Base-by-base conservation (phyloP, 1,140 invertebrate species). In the Mercenaria mercenaria region DNA sequence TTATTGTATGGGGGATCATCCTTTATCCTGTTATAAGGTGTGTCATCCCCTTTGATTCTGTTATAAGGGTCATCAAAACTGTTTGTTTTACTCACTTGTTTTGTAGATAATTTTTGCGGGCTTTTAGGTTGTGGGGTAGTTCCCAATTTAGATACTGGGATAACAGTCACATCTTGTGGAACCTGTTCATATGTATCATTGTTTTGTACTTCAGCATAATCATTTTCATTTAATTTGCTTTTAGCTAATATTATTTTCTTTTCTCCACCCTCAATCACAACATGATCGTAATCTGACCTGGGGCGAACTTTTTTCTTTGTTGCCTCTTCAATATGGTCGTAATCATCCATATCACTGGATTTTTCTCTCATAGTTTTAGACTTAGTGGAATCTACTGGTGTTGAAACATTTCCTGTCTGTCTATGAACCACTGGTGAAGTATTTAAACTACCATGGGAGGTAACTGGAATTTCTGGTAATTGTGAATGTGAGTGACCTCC, bases 271-370 rank as follows among this genome's bases (percentile, higher is more conserved):
- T 83, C 88, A 41, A 89, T 39, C n/a, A 89, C 88, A 56, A 89
- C 88, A 76, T 89, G 88, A 37, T 89, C 88, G 61, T 89, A 89
- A 89, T 89, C 81, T 37, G 88, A 89, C 26, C 79, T 32, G 4
- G 80, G 69, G 74, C 81, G 11, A 2, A 56, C n/a, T 34, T 72
- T 69, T 74, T 83, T 89, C 43, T 89, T 72, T 4, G 34, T 56
- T 47, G 32, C 52, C 56, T 76, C 80, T 23, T 83, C 88, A 43
- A 89, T 82, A 34, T 89, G 88, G 34, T 89, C 88, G 64, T 89
- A 89, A 50, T 89, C 88, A 50, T 83, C 79, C 47, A 32, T 50
- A 15, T 32, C 69, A 56, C 39, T 43, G 23, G 56, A 64, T 20
- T 67, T 52, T 29, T 74, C 69, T 52, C 15, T 47, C 43, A 61